Base-by-base conservation (phyloP, 2,797 vertebrate genomes). In the Lindbergichthys nudifrons region DNA sequence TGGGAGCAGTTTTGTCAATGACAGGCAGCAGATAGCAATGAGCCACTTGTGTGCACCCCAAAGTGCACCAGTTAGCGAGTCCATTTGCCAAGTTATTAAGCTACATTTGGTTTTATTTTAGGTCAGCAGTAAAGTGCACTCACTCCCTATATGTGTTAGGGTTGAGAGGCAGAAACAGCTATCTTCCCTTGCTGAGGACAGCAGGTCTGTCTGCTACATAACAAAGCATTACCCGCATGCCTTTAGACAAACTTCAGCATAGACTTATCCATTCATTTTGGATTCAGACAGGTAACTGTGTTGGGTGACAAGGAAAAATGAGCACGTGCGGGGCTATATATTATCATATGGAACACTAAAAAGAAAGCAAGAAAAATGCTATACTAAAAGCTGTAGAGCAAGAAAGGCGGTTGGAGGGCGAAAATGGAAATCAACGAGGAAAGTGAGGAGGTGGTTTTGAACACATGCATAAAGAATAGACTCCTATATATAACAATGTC, bases 51-150 rank as follows among this genome's bases (percentile, higher is more conserved):
- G 88, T 86, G 87, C 76, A 70, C 84, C 32, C 84, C 86, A 90
- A 88, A 91, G 90, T 90, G 91, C 89, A 87, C 81, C 87, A 88
- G 91, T 92, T 93, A 92, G 87, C 43, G 85, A 92, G 87, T 88
- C 89, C 87, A 91, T 92, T 90, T 92, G 88, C 86, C 85, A 92
- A 92, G 87, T 91, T 93, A 91, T 92, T 91, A 92, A 92, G 88
- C 90, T 87, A 89, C 83, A 90, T 91, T 92, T 91, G 87, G 86
- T 92, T 93, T 92, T 92, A 92, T 92, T 93, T 91, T 89, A 88
- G 88, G 88, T 93, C 88, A 90, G 88, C 87, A 87, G 90, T 89
- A 90, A 92, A 92, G 90, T 90, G 90, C 90, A 90, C 92, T 93
- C 82, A 84, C 79, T 89, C 79, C 65, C 80, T 80, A 72, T 75